These are phyloP conservation scores for Metacarcinus magister DNA, from an alignment of 2,888 invertebrate genomes.

Conservation along the genomic window DNA sequence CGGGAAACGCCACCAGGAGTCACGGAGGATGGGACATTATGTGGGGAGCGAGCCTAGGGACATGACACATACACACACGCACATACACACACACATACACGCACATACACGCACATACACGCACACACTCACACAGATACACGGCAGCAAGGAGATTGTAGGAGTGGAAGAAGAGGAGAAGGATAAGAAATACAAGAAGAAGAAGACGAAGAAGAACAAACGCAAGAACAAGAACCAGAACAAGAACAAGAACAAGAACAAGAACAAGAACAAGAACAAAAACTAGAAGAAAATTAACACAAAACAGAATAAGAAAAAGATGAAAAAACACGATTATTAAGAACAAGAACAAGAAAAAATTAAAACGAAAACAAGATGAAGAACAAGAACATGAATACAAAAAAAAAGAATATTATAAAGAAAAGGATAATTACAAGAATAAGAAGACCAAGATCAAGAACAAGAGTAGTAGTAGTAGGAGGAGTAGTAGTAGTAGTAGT, in stretches of 20 bases:
- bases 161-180: background rate
- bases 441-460: no score
- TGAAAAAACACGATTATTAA: background rate
- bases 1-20: background rate
- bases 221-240: background rate
- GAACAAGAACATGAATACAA: background rate
- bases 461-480: background rate
- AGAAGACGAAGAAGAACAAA: background rate
- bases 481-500: conserved; percentile 6
- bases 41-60: background rate
- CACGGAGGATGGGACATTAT: background rate
- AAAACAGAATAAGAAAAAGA: background rate
- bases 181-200: background rate
- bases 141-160: background rate
- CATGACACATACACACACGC: no score
- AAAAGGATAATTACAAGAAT: no score
- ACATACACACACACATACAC: no score
- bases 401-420: no score
- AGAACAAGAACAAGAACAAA: background rate
- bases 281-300: background rate
- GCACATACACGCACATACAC: no score
- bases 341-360: background rate
- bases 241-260: background rate
- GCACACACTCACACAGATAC: no score
- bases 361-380: background rate